These are phyloP conservation scores for Psilopogon haemacephalus DNA, from an alignment of 2,113 vertebrate species.

Conservation along the genomic window DNA sequence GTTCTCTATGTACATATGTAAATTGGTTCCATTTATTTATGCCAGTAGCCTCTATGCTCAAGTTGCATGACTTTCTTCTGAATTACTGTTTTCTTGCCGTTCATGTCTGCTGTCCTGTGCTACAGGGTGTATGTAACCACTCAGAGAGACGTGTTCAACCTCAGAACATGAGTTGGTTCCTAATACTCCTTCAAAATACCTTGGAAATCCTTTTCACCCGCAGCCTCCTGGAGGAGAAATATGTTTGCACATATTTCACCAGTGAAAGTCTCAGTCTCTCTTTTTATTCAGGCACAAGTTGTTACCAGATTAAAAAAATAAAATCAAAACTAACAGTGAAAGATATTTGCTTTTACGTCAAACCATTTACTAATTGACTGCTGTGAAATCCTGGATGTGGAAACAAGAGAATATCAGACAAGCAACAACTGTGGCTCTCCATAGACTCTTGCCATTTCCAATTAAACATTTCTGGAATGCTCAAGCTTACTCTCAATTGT, in stretches of 20 bases:
- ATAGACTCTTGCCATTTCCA: background rate
- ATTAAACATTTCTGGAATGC: background rate
- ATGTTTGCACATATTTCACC: background rate
- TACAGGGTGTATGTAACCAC: background rate
- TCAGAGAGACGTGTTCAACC: background rate
- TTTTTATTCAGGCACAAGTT: background rate
- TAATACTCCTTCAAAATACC: background rate
- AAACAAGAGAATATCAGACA: background rate
- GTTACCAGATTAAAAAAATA: background rate
- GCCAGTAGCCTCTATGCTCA: background rate
- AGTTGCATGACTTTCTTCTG: background rate
- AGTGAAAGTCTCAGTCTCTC: background rate
- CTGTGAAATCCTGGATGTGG: background rate
- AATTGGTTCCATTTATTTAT: conserved; percentile 39
- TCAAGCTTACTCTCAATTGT: background rate
- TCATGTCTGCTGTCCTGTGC: background rate
- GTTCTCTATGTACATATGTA: conserved; percentile 22
- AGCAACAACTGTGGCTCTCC: background rate
- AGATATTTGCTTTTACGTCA: background rate
- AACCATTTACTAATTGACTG: background rate
- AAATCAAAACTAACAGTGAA: background rate
- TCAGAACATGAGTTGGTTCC: background rate
- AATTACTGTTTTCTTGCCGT: background rate
- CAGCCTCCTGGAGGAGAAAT: background rate
- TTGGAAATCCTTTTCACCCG: background rate